Conservation (phyloP, 1,140 invertebrate species). For the Melanaphis sacchari region DNA sequence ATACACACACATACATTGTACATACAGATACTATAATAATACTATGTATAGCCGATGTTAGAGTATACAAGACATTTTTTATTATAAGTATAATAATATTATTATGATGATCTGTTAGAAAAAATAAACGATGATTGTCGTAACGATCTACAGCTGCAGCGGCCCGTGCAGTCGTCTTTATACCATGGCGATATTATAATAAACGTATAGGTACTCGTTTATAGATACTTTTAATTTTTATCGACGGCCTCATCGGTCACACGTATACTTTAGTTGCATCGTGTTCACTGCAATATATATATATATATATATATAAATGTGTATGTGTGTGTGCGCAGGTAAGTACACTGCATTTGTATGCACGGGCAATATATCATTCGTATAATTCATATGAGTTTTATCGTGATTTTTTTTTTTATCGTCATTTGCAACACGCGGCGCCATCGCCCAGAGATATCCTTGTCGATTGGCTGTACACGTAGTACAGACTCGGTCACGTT, state of each 20-base stretch:
- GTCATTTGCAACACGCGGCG: neutral
- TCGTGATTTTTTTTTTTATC: slow-evolving; percentile 7
- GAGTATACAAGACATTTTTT: neutral
- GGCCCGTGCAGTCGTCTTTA: neutral
- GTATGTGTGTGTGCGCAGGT: neutral
- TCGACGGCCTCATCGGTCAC: neutral
- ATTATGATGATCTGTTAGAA: neutral
- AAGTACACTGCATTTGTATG: neutral
- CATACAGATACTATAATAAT: neutral
- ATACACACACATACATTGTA: too few species aligned
- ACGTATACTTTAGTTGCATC: neutral
- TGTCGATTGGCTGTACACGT: neutral
- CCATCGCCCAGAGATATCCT: slow-evolving; percentile 31
- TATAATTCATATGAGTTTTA: neutral
- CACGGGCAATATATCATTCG: neutral
- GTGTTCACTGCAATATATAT: neutral
- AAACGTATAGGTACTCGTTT: neutral
- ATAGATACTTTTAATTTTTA: slow-evolving; percentile 1
- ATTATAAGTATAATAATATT: neutral
- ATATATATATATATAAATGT: too few species aligned
- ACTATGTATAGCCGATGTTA: neutral
- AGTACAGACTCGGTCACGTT: neutral
- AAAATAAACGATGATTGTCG: neutral
- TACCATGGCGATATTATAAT: neutral
- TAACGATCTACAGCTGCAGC: neutral